phyloP scores from a whole-genome alignment of 2,888 invertebrate species.

The Ceraclea dissimilis region DNA sequence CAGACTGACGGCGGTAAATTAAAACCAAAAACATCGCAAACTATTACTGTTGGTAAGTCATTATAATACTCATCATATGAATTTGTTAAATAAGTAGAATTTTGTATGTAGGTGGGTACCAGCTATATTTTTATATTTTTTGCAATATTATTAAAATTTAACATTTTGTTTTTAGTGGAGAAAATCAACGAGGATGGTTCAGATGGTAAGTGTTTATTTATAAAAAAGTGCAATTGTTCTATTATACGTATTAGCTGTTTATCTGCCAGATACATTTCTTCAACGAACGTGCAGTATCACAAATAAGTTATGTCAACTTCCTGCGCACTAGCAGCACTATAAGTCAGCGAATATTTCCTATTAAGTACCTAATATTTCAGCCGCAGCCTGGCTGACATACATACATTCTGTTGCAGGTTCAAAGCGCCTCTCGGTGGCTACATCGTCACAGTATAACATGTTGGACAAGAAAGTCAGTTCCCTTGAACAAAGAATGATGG shows the following conservation, averaged over 20 bases:
- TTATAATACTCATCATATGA: neutral
- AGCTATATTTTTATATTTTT: neutral
- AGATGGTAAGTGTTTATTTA: constrained; percentile 2
- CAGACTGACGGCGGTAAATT: neutral
- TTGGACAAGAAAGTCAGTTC: constrained; percentile 38
- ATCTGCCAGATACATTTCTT: no score
- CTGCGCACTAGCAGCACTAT: no score
- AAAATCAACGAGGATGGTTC: constrained; percentile 3
- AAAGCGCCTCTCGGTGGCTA: constrained; percentile 39
- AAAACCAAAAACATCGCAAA: constrained; percentile 5
- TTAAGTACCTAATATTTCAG: no score
- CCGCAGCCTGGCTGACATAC: no score
- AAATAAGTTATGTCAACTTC: no score
- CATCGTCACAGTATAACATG: constrained; percentile 40
- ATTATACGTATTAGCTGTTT: neutral
- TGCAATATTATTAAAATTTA: no score
- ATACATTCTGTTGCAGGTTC: constrained; percentile 1
- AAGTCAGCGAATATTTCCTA: no score
- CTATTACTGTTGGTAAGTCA: constrained; percentile 11
- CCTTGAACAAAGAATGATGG: constrained; percentile 38
- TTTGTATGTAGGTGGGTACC: neutral
- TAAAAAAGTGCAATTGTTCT: neutral
- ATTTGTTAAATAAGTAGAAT: neutral
- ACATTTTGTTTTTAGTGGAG: constrained; percentile 7
- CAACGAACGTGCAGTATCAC: no score